phyloP scores from a whole-genome alignment of 2,113 vertebrate species.

The Spilogale gracilis region DNA sequence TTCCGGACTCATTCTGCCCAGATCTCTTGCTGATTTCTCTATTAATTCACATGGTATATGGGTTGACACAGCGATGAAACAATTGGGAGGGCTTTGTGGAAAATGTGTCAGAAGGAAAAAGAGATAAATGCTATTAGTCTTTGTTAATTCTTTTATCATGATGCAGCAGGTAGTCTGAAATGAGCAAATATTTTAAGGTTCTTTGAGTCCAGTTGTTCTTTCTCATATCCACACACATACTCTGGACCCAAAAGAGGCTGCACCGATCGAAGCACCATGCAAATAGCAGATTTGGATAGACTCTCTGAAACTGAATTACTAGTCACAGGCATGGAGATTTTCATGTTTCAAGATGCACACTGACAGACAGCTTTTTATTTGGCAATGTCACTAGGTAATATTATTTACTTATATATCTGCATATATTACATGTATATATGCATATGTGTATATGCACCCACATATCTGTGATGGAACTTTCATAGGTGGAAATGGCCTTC shows the following conservation, averaged over 20 bases:
- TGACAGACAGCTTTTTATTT: conserved; percentile 43
- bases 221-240: neutral
- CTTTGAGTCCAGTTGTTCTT: neutral
- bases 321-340: conserved; percentile 9
- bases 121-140: neutral
- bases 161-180: conserved; percentile 29
- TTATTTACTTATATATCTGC: conserved; percentile 16
- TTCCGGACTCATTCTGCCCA: conserved; percentile 1
- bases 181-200: conserved; percentile 40
- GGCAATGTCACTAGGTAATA: neutral
- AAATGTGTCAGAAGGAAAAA: conserved; percentile 25
- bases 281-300: conserved; percentile 41
- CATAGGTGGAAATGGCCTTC: neutral
- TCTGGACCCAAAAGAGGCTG: neutral
- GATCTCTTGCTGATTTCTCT: neutral
- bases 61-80: neutral
- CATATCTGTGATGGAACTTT: neutral
- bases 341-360: conserved; percentile 26
- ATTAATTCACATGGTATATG: neutral
- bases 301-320: conserved; percentile 29
- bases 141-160: conserved; percentile 44
- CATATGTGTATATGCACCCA: neutral
- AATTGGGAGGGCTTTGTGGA: conserved; percentile 8
- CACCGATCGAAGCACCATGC: neutral
- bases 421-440: neutral